Evolutionary conservation across 2,888 invertebrate genomes (phyloP), one percentile per base, ranked within the genome.

Genomic region (Plagodis dolabraria): DNA sequence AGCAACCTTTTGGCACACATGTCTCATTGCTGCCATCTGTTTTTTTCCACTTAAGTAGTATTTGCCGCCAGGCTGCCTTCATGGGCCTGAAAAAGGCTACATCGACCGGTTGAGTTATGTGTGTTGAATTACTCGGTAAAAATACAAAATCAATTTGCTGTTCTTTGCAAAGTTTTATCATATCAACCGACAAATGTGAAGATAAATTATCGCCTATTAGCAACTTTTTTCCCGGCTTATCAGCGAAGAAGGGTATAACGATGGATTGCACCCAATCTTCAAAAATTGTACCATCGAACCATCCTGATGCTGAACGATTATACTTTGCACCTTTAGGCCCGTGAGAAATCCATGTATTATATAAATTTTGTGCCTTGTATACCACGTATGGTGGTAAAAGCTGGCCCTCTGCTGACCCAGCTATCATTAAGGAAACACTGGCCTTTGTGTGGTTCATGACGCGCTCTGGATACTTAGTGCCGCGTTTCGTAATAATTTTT

Each of bases 281-380:
- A n/a, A n/a, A n/a, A n/a, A n/a, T n/a, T n/a, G n/a, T 63, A 0
- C 63, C 35, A 63, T 83, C 83, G 59, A 85, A 78, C 84, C 84
- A 85, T 4, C 67, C 85, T 47, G 75, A 77, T 50, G 64, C 62
- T 2, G 80, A 75, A 0, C 82, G 43, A 64, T 85, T 87, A 64
- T 85, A 54, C 43, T 47, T 47, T 9, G 47, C 42, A 9, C 51
- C 47, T 34, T 47, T 35, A 8, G 47, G 51, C 6, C 57, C 87
- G 38, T 73, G 72, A 57, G 65, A 67, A 4, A 67, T 72, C 86
- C 87, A 88, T 4, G 76, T 70, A 8, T 55, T 44, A 34, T 75
- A 83, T 11, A 86, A 34, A 48, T 81, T 53, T 54, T 74, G n/a
- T 34, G 60, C 33, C 47, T 60, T 56, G 64, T 85, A 85, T 0